Evolutionary conservation across 2,888 invertebrate species (phyloP), one percentile per base, ranked within the genome.

Genomic region (Busseola fusca): DNA sequence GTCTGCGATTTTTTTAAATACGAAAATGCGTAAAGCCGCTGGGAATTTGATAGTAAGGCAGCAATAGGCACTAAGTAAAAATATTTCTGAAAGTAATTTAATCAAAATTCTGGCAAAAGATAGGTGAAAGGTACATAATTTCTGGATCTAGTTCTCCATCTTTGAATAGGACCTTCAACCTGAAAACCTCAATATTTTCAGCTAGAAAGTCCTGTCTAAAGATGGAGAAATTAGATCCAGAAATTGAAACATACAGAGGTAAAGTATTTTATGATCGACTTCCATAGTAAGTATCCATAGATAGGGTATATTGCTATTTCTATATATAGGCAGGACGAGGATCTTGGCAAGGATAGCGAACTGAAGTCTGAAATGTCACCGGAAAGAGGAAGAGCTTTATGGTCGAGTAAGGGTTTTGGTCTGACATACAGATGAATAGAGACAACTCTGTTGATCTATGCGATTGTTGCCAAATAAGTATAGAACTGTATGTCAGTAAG

Each of bases 301-400:
- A 27, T 16, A 42, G 30, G 42, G 16, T 45, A 18, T 18, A 27
- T n/a, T 48, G 0, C 37, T 18, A 27, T 12, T 71, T 37, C 9
- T 45, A 9, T 27, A 25, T 3, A 14, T n/a, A 25, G 6, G 18
- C 37, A 48, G 59, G 69, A 34, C 30, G 9, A 52, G 9, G 52
- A 6, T 30, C 45, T 78, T 48, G 37, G 21, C 25, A 71, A 45
- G 6, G 12, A 72, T 37, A 16, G 9, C 14, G n/a, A 9, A 50
- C 34, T 6, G n/a, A 71, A 59, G 7, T n/a, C 45, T 71, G 45
- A 71, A 40, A 78, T 71, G 59, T 54, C 25, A 48, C 73, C 59
- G 72, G 74, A 78, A 60, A 60, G 59, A 48, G 59, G 30, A 78
- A 78, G 74, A 78, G 40, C 40, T 78, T 56, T 42, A 72, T 78